phyloP scores from a whole-genome alignment of 2,113 vertebrate genomes.

The Poecile atricapillus region DNA sequence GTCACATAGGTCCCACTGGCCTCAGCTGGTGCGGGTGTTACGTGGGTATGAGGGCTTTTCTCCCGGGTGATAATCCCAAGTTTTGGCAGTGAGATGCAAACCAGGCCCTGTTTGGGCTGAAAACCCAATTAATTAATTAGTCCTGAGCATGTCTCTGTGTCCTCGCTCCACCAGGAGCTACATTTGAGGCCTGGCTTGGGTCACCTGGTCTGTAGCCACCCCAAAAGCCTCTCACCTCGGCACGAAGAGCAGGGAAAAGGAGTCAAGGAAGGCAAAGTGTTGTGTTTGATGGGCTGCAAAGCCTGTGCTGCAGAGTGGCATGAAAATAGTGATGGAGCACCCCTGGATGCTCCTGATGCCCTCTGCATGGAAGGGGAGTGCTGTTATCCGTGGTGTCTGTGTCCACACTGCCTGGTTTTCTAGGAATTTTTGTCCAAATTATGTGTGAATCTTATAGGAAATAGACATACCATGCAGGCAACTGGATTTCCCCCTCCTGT shows the following conservation, averaged over 20 bases:
- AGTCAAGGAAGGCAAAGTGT: not conserved
- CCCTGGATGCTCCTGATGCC: not conserved
- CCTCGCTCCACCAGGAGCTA: not conserved
- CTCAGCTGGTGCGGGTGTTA: not conserved
- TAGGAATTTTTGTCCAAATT: not conserved
- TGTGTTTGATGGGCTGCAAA: not conserved
- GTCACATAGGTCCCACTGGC: not conserved
- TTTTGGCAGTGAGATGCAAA: not conserved
- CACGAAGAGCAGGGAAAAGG: not conserved
- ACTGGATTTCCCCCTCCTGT: not conserved
- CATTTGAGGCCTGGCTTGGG: not conserved
- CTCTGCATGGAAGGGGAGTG: accelerated
- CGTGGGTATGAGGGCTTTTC: not conserved
- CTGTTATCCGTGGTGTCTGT: not conserved
- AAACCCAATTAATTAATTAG: not conserved
- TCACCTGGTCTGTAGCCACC: not conserved
- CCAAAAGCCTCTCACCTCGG: not conserved
- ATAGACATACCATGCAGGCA: not conserved
- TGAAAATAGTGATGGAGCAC: not conserved
- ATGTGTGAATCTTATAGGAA: conserved; percentile 6
- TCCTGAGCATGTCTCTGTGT: accelerated
- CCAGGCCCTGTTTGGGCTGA: not conserved
- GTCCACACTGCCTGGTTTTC: not conserved
- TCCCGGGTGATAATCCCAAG: not conserved
- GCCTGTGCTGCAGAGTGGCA: not conserved